Percentiles rank a stretch among this genome's conserved stretches.
phyloP scores from a whole-genome alignment of 2,797 vertebrate species.

The Catamblyrhynchus diadema region DNA sequence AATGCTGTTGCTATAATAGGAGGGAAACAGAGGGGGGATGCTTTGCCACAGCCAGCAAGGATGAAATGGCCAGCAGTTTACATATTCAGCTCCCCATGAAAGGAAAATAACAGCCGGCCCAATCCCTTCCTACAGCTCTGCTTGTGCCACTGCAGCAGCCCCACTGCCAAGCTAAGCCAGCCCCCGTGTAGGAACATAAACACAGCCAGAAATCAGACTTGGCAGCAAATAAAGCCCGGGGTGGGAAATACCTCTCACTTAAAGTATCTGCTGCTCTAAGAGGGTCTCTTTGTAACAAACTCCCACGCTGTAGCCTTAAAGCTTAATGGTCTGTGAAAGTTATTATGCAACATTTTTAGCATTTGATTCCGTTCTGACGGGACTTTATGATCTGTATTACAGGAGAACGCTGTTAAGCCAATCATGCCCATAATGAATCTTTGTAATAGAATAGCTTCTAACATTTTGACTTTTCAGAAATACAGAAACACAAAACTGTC shows the following conservation, averaged over 20 bases:
- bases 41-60: neutral
- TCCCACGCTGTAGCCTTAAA: conserved; percentile 43
- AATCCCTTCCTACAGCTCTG: neutral
- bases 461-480: conserved; percentile 4
- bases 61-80: neutral
- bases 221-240: neutral
- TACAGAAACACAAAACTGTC: neutral
- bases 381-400: conserved; percentile 40
- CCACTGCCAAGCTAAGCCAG: neutral
- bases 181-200: neutral
- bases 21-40: neutral
- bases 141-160: neutral
- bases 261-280: conserved; percentile 4
- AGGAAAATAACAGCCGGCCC: neutral
- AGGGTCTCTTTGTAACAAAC: conserved; percentile 28
- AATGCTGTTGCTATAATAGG: neutral
- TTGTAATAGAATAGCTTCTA: conserved; percentile 12
- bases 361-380: neutral
- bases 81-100: neutral
- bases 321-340: conserved; percentile 54
- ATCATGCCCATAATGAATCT: conserved; percentile 20
- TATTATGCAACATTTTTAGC: conserved; percentile 43
- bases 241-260: neutral
- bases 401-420: conserved; percentile 46
- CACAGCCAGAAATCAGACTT: neutral